Percentiles rank a stretch among this genome's conserved stretches.
Conservation (phyloP, 2,113 vertebrate genomes). For the Pavo muticus region DNA sequence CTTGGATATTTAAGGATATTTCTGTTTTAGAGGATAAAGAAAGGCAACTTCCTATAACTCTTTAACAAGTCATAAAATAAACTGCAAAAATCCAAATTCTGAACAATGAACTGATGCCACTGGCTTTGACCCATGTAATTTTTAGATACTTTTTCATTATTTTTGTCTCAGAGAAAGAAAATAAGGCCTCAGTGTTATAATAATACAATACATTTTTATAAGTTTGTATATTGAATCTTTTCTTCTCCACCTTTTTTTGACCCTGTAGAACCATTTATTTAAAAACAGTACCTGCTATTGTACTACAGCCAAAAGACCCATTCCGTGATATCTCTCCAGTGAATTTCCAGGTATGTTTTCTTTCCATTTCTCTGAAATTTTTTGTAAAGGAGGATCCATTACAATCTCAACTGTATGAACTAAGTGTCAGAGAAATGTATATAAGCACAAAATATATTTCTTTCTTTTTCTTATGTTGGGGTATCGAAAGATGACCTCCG, state of each 20-base stretch:
- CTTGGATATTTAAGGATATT: background rate
- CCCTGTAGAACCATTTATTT: conserved; percentile 3
- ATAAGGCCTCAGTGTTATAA: background rate
- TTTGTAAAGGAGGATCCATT: background rate
- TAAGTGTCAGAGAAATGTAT: background rate
- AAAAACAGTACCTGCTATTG: background rate
- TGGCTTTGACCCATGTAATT: background rate
- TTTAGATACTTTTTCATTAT: background rate
- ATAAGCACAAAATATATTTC: background rate
- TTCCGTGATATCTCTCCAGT: background rate
- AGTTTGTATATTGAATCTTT: background rate
- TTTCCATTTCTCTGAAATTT: background rate
- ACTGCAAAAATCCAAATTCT: background rate
- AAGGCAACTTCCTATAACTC: accelerated
- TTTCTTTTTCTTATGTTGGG: background rate
- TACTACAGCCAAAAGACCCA: conserved; percentile 18
- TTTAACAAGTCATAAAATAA: background rate
- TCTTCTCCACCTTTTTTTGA: background rate
- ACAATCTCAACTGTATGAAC: background rate
- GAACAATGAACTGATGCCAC: background rate
- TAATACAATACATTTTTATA: background rate
- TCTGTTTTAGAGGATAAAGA: background rate
- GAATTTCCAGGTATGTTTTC: conserved; percentile 30
- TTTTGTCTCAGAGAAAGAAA: background rate
- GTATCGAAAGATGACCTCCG: background rate